phyloP scores from a whole-genome alignment of 2,797 vertebrate genomes.

The Apogon talboti region DNA sequence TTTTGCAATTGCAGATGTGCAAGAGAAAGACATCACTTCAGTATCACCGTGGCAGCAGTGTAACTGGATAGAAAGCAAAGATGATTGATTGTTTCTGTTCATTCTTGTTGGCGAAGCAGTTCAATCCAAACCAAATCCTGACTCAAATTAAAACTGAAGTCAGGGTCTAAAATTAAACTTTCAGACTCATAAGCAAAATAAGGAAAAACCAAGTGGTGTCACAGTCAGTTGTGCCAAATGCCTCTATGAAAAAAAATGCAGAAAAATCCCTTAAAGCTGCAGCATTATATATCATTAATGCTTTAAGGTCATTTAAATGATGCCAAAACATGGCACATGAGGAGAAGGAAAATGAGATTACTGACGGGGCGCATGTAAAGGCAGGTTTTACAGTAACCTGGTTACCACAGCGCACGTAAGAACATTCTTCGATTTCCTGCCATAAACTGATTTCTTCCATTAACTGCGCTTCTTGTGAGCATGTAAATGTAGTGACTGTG shows the following conservation, averaged over 20 bases:
- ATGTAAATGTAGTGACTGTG: constrained; percentile 45
- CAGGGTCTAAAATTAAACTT: constrained; percentile 25
- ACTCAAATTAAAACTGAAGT: constrained; percentile 13
- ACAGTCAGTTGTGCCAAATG: constrained; percentile 26
- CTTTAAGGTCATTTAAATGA: constrained; percentile 11
- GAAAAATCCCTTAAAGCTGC: constrained; percentile 13
- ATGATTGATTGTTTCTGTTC: constrained; percentile 3
- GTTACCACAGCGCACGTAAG: constrained; percentile 40
- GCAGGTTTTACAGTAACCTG: constrained; percentile 44
- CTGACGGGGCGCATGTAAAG: constrained; percentile 40
- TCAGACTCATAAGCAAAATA: constrained; percentile 19
- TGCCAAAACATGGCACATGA: constrained; percentile 32
- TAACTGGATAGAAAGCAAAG: background rate
- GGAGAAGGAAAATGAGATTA: constrained; percentile 39
- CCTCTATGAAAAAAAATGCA: constrained; percentile 27
- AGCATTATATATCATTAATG: constrained; percentile 36
- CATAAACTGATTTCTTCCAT: constrained; percentile 51
- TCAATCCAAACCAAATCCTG: constrained; percentile 7
- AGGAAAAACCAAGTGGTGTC: constrained; percentile 9
- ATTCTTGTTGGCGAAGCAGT: constrained; percentile 3
- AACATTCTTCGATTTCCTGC: constrained; percentile 33
- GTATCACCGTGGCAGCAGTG: constrained; percentile 1
- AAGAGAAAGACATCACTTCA: background rate
- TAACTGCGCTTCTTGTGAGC: constrained; percentile 34
- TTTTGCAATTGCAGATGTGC: constrained; percentile 24